A percentile compares a stretch with the other conserved stretches of the same genome.
These are phyloP conservation scores for Epizoanthus fatuus DNA, from an alignment of 92 coral and sea anemone species.

Conservation along the genomic window DNA sequence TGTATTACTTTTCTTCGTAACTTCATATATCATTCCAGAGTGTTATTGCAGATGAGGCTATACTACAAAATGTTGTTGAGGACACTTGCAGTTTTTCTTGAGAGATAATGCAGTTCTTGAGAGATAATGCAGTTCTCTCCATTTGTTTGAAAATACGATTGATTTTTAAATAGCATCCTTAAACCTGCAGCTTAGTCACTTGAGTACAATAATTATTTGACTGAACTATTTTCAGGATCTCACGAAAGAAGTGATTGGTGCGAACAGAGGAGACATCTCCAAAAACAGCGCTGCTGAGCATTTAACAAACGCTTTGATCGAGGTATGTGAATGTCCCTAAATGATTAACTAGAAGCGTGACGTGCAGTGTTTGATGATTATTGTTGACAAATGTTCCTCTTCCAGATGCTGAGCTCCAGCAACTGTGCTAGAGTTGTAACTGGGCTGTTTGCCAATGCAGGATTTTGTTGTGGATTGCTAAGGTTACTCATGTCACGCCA, in stretches of 20 bases:
- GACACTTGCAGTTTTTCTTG: too few species aligned
- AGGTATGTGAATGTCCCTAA: conserved; percentile 40
- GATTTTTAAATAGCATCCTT: too few species aligned
- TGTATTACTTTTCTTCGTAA: too few species aligned
- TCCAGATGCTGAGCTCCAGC: conserved; percentile 72
- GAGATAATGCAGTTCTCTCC: too few species aligned
- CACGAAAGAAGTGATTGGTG: conserved; percentile 83
- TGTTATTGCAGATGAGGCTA: too few species aligned
- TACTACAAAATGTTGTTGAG: too few species aligned
- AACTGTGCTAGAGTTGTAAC: conserved; percentile 50
- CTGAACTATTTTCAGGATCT: conserved; percentile 56
- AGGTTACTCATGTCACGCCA: conserved; percentile 91
- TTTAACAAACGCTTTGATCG: conserved; percentile 51
- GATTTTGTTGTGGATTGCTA: conserved; percentile 80
- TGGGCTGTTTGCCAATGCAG: conserved; percentile 67
- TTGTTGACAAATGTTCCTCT: neutral
- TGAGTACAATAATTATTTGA: neutral
- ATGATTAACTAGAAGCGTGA: neutral
- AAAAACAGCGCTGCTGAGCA: conserved; percentile 64
- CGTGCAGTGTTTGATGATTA: neutral
- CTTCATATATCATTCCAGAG: too few species aligned
- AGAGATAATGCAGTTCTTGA: too few species aligned
- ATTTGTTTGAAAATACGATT: too few species aligned
- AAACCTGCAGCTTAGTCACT: neutral
- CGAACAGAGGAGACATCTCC: conserved; percentile 68